Evolutionary conservation across 1,140 invertebrate species (phyloP), one percentile per base, ranked within the genome.

Genomic region (Dinothrombium tinctorium): DNA sequence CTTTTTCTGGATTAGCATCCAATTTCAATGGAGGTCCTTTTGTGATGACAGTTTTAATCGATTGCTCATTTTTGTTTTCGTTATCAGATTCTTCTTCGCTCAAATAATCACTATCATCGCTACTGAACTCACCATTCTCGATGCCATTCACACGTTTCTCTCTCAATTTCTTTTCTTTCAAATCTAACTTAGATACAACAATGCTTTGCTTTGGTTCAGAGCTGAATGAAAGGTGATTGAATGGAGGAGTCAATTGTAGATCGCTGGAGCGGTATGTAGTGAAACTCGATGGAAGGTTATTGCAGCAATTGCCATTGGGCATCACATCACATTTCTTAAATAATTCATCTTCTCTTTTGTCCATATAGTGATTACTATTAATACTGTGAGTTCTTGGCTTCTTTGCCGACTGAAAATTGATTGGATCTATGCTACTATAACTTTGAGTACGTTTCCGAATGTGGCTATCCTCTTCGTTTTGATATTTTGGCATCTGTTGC

Each of bases 21-120:
- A 47, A 15, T 28, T 48, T 47, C n/a, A 42, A 17, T 20, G 45
- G 45, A 7, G 47, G 45, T 2, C 47, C 45, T 37, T 41, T 47
- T 0, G 38, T 38, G 14, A 50, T 48, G 2, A 28, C 15, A 15
- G 28, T 29, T 29, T 15, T 29, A 11, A 29, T 29, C 28, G 4
- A 11, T 4, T 29, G 28, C 12, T 11, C 4, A 2, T n/a, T n/a
- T n/a, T n/a, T n/a, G n/a, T 15, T 29, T n/a, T 29, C 28, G 15
- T n/a, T 29, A 15, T 29, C 28, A 2, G 12, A 11, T 2, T 29
- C 28, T 2, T 29, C 28, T 29, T 29, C 28, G 3, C 3, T 29
- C 4, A 29, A 29, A 4, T 11, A 29, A 29, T n/a, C 12, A 15
- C 12, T n/a, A 15, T 29, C 28, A 11, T 29, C 28, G 4, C 15